These are phyloP conservation scores for Eupeodes latifasciatus DNA, from an alignment of 2,888 invertebrate genomes.

Conservation along the genomic window DNA sequence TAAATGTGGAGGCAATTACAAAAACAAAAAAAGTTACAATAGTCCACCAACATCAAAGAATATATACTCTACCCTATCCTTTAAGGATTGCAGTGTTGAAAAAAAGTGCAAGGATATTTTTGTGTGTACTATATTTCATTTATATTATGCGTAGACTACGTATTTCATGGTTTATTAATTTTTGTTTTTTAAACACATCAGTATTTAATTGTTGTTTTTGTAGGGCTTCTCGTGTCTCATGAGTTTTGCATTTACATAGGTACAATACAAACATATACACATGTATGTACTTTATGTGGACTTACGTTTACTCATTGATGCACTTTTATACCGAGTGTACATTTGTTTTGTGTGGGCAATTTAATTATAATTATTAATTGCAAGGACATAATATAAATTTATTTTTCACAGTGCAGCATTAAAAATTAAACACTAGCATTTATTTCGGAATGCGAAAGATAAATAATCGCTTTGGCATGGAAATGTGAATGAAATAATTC, in stretches of 20 bases:
- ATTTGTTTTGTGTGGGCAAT: constrained; percentile 60
- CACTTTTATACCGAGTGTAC: constrained; percentile 10
- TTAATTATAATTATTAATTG: constrained; percentile 75
- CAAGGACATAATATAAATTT: constrained; percentile 67
- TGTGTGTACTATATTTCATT: background rate
- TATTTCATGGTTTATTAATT: constrained; percentile 75
- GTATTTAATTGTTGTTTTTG: constrained; percentile 44
- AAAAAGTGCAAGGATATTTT: constrained; percentile 9
- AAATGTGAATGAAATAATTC: constrained; percentile 31
- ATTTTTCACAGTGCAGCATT: constrained; percentile 56
- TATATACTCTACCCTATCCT: background rate
- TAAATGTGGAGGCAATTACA: constrained; percentile 36
- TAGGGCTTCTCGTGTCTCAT: constrained; percentile 61
- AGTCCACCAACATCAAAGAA: background rate
- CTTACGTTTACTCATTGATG: background rate
- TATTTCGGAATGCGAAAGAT: constrained; percentile 30
- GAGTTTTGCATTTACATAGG: constrained; percentile 25
- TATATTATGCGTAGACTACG: constrained; percentile 60
- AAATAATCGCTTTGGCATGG: constrained; percentile 39
- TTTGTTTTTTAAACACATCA: constrained; percentile 41
- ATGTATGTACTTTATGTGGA: no score
- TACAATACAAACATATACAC: no score
- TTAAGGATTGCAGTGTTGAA: background rate
- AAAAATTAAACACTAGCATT: constrained; percentile 67
- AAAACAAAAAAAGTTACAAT: constrained; percentile 6